phyloP scores from a whole-genome alignment of 2,888 invertebrate genomes.

The Unio pictorum region DNA sequence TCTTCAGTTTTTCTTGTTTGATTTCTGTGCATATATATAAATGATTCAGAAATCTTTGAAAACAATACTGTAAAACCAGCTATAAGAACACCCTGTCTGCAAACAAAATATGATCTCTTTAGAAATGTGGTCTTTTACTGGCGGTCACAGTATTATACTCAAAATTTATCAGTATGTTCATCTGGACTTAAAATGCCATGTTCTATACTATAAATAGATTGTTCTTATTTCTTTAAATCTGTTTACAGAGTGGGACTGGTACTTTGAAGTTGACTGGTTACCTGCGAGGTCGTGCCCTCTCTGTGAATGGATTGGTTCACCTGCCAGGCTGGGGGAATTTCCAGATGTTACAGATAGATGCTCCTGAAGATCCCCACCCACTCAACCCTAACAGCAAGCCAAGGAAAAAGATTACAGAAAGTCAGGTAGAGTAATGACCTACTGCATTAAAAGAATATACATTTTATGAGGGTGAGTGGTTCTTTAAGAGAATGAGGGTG shows the following conservation, averaged over 20 bases:
- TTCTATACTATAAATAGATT: neutral
- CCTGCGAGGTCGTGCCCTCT: slow-evolving; percentile 85
- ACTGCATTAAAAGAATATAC: neutral
- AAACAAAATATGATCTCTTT: too few relatives aligned
- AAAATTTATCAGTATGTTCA: too few relatives aligned
- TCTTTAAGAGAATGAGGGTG: neutral
- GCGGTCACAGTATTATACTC: too few relatives aligned
- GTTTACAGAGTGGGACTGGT: slow-evolving; percentile 55
- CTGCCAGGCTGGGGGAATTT: slow-evolving; percentile 94
- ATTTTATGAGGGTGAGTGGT: neutral
- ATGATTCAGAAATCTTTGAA: too few relatives aligned
- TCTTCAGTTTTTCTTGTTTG: too few relatives aligned
- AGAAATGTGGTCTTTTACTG: too few relatives aligned
- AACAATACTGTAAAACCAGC: too few relatives aligned
- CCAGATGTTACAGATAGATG: slow-evolving; percentile 85
- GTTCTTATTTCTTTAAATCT: neutral
- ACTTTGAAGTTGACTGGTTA: slow-evolving; percentile 84
- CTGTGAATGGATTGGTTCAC: slow-evolving; percentile 91
- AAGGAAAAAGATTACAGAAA: slow-evolving; percentile 26
- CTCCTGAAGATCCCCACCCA: slow-evolving; percentile 69
- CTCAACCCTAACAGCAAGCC: slow-evolving; percentile 39
- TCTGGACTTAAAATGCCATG: neutral
- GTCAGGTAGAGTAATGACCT: neutral
- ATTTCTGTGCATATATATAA: too few relatives aligned
- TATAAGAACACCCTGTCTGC: too few relatives aligned